Base-by-base conservation (phyloP, 2,797 vertebrate genomes). In the Poeciliopsis presidionis region DNA sequence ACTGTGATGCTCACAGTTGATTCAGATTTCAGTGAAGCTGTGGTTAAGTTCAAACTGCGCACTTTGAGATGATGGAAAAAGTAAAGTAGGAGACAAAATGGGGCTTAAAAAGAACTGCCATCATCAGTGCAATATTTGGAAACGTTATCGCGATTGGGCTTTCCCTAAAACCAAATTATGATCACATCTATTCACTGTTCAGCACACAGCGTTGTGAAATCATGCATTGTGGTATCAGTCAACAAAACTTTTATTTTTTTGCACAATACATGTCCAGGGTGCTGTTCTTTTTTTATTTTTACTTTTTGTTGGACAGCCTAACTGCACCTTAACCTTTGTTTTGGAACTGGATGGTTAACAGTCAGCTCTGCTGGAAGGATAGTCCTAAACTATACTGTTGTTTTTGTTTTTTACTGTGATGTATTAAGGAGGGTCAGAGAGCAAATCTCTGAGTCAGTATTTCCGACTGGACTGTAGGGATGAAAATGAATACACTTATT, bases 241-340 rank as follows among this genome's bases (percentile, higher is more conserved):
- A 53, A 53, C 51, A 53, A 53, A 53, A 53, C 51, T 3, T 53
- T 51, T 8, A 20, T 8, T 8, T 53, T 53, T 47, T 22, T 22
- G 7, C 49, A 22, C 49, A 51, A 22, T 8, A 51, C 49, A 22
- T 22, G 20, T 51, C 49, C 7, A 51, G 49, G 20, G 7, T 22
- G 0, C 7, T 8, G 7, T 8, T 51, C 7, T 22, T 55, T 28
- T 28, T 13, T 12, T 55, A 11, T 13, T 55, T 55, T n/a, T n/a
- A 0, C n/a, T 55, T 55, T 61, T 33, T 6, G 41, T 11, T 65
- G 4, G 8, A 67, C 63, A 39, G 36, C 9, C 20, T 5, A 22
- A 43, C 65, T 69, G 39, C 39, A 43, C 65, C 65, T 69, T 25
- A 13, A n/a, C 39, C 3, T 69, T 69, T 69, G 65, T 69, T 69